Evolutionary conservation across 2,113 vertebrate genomes (phyloP), one percentile per base, ranked within the genome.

Genomic region (Chelonoidis abingdonii): DNA sequence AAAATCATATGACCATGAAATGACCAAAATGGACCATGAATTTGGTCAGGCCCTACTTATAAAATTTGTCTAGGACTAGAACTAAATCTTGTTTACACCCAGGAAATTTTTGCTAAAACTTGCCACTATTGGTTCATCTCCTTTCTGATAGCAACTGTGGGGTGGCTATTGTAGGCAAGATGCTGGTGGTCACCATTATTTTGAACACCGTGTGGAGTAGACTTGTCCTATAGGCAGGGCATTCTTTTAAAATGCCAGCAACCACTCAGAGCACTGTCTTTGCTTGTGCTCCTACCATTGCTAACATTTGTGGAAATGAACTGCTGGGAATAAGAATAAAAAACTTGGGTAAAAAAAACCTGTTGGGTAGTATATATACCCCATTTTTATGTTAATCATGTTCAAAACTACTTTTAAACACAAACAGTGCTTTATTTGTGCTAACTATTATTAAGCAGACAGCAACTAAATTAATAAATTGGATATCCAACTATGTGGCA

Each of bases 21-120:
- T 53, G 52, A 53, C 52, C 52, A 53, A 53, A 53, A 53, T 53
- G 52, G 52, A 53, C 17, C 52, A 53, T 21, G 52, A 53, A 53
- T 53, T 53, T 53, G 52, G 52, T 53, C 0, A 6, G 52, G 17
- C 52, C 52, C 17, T 7, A 53, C 52, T 53, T 53, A 53, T 53
- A 53, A 53, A 53, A 8, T 1, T n/a, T 72, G n/a, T 38, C 9
- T 72, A 0, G 19, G 25, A 65, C 87, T 76, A 59, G 92, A 88
- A 86, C 65, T 92, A 31, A 52, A 65, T 72, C 57, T 78, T 92
- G 79, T 10, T 5, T 8, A 41, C 88, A 92, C 92, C 92, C 94
- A 95, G 90, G 92, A 96, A 96, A 94, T 41, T 72, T 89, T 96
- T 96, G 93, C 89, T 72, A 53, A 94, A 75, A 93, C n/a, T 92